phyloP scores from a whole-genome alignment of 2,888 invertebrate species.

The Tetranychus truncatus region DNA sequence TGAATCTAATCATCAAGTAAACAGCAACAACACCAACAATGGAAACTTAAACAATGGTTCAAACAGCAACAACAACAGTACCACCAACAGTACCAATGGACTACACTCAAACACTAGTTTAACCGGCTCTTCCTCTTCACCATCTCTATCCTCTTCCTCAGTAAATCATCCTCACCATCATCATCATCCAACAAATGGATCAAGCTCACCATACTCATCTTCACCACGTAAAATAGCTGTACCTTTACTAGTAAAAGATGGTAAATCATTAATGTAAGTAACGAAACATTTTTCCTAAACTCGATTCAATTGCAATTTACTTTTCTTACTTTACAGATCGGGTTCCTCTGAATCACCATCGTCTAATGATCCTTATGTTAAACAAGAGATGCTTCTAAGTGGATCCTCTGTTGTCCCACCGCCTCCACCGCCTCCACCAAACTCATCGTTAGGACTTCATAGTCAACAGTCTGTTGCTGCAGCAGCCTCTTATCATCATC shows the following conservation, averaged over 20 bases:
- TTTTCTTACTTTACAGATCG: neutral
- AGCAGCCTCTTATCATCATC: neutral
- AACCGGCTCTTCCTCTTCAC: slow-evolving; percentile 35
- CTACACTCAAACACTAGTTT: no score
- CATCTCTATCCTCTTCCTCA: no score
- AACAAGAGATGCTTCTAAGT: neutral
- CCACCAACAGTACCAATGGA: no score
- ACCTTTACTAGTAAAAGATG: slow-evolving; percentile 80
- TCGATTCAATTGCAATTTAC: neutral
- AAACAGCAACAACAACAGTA: no score
- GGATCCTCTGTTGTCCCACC: neutral
- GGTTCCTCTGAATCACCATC: neutral
- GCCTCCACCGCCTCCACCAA: no score
- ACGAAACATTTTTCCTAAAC: neutral
- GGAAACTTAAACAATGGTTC: slow-evolving; percentile 39
- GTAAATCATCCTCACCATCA: slow-evolving; percentile 27
- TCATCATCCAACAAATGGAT: slow-evolving; percentile 12
- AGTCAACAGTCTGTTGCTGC: neutral
- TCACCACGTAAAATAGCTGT: slow-evolving; percentile 82
- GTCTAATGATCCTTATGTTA: neutral
- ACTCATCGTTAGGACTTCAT: neutral
- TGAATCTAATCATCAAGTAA: neutral
- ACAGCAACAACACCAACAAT: slow-evolving; percentile 39
- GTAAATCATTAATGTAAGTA: slow-evolving; percentile 45
- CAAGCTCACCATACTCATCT: slow-evolving; percentile 38